Evolutionary conservation across 2,113 vertebrate species (phyloP).

Genomic region (Thermophis baileyi): DNA sequence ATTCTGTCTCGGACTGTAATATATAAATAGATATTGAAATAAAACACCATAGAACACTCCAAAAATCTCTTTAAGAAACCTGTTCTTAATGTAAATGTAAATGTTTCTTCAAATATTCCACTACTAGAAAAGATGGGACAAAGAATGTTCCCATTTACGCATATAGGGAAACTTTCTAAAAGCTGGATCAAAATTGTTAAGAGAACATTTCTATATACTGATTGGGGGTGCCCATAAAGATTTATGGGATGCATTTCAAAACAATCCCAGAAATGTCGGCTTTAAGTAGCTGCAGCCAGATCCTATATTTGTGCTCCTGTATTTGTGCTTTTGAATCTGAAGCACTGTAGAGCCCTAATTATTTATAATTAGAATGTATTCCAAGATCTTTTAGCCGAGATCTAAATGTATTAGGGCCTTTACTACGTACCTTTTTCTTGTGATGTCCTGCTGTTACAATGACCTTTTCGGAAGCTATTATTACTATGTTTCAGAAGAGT

Average conservation of each 20-base stretch:
- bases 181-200: background rate
- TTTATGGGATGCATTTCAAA: background rate
- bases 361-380: background rate
- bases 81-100: background rate
- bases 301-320: background rate
- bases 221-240: background rate
- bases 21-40: background rate
- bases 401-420: background rate
- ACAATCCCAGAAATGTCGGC: background rate
- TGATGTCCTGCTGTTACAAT: background rate
- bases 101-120: background rate
- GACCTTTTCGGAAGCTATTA: background rate
- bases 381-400: background rate
- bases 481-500: background rate
- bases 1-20: background rate
- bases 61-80: background rate
- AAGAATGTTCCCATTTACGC: background rate
- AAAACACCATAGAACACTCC: background rate
- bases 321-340: background rate
- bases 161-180: background rate
- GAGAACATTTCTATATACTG: background rate
- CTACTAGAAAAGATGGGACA: background rate
- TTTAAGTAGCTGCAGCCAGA: background rate
- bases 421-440: background rate
- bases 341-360: background rate